Evolutionary conservation across 2,888 invertebrate species (phyloP), one percentile per base, ranked within the genome.

Genomic region (Ennomos quercinarius): DNA sequence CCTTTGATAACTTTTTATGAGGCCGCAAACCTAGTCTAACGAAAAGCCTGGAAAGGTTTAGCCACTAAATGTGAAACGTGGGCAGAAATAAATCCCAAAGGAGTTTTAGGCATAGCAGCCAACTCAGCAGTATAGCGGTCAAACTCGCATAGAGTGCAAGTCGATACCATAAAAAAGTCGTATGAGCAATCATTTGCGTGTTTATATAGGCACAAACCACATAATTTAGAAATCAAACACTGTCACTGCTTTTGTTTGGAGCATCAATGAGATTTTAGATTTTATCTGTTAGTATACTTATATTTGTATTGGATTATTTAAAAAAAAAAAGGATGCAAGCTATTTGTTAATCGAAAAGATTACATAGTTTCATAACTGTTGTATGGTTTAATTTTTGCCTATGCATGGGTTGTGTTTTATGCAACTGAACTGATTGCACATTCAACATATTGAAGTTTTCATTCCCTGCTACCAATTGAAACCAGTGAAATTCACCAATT

Each of bases 1-100:
- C 72, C 77, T 80, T 81, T 84, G 84, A 88, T 87, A 87, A 85
- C 81, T 81, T 86, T 86, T 86, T 84, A 83, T 73, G 81, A 77
- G 68, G 67, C 66, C 69, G 70, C 72, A 73, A 74, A 75, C 73
- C 71, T 78, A 70, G 74, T 75, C 71, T 62, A 52, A 61, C 64
- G 61, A 61, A 67, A 70, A 63, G 57, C 46, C 39, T 45, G 51
- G 55, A 60, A 51, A 55, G 63, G 60, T 61, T 59, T 48, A 53
- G 17, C 57, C 34, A 42, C 45, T 51, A 46, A 61, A 57, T 49
- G 43, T 38, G 45, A 64, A 57, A 61, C 57, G 63, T 63, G 41
- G 10, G 57, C 58, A 39, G 56, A 57, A 55, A 51, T 11, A 43
- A 51, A 40, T 52, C 42, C 45, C 45, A 40, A 46, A 53, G 35